A percentile compares a stretch with the other conserved stretches of the same genome.
Evolutionary conservation across 2,797 vertebrate species (phyloP).

Genomic region (Lithobates pipiens): DNA sequence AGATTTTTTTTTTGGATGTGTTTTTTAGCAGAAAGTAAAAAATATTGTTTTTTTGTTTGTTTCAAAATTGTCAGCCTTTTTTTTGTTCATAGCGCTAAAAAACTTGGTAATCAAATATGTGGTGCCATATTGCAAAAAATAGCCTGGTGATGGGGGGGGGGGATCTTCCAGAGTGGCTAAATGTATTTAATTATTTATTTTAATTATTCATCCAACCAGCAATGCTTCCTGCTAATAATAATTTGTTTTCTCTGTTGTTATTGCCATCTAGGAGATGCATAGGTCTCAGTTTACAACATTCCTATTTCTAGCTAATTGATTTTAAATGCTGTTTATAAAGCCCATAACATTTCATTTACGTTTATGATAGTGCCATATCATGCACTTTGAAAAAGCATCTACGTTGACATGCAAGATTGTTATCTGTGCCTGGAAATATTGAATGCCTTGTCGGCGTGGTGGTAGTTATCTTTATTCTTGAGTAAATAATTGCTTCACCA

Average conservation of each 20-base stretch:
- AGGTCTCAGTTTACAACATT: not conserved
- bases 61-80: too few species aligned
- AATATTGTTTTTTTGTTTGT: too few species aligned
- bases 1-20: too few species aligned
- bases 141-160: too few species aligned
- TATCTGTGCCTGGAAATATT: not conserved
- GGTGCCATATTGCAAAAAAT: too few species aligned
- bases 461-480: not conserved
- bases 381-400: slow-evolving; percentile 14
- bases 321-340: not conserved
- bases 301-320: not conserved
- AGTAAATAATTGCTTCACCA: slow-evolving; percentile 1
- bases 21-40: too few species aligned
- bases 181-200: too few species aligned
- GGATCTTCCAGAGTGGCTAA: too few species aligned
- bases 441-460: not conserved
- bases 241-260: not conserved
- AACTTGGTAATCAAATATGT: too few species aligned
- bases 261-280: not conserved
- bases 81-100: too few species aligned
- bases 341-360: slow-evolving; percentile 5
- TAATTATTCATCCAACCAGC: too few species aligned
- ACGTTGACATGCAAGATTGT: not conserved
- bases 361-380: slow-evolving; percentile 9
- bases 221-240: too few species aligned